Evolutionary conservation across 1,140 invertebrate species (phyloP).

Genomic region (Zaprionus davidi): DNA sequence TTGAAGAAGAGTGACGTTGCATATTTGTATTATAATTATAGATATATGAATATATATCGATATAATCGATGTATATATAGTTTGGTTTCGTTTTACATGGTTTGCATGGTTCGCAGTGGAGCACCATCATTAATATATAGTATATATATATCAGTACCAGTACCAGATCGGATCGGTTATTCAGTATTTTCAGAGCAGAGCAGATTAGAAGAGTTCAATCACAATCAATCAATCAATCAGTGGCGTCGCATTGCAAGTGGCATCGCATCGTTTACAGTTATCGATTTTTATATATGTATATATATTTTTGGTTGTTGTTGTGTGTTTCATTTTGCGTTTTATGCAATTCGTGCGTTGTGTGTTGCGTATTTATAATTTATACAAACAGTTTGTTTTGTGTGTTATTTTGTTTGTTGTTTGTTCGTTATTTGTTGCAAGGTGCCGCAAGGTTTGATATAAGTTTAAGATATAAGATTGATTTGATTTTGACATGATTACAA

Average conservation of each 20-base stretch:
- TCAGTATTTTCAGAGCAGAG: conserved; percentile 77
- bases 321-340: conserved; percentile 43
- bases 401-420: conserved; percentile 14
- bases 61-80: conserved; percentile 11
- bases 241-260: conserved; percentile 70
- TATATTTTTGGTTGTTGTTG: conserved; percentile 25
- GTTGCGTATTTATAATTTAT: conserved; percentile 21
- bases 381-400: conserved; percentile 9
- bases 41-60: conserved; percentile 34
- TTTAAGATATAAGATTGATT: conserved; percentile 21
- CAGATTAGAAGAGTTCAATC: conserved; percentile 75
- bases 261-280: conserved; percentile 54
- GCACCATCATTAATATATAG: conserved; percentile 58
- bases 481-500: conserved; percentile 7
- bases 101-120: conserved; percentile 54
- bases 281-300: conserved; percentile 23
- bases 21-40: conserved; percentile 39
- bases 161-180: conserved; percentile 77
- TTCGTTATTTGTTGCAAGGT: conserved; percentile 40
- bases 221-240: conserved; percentile 69
- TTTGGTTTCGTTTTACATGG: conserved; percentile 18
- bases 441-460: conserved; percentile 35
- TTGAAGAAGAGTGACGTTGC: conserved; percentile 76
- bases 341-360: conserved; percentile 54
- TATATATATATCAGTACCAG: conserved; percentile 63